phyloP scores from a whole-genome alignment of 2,888 invertebrate genomes.

The Drosophila anomalata region DNA sequence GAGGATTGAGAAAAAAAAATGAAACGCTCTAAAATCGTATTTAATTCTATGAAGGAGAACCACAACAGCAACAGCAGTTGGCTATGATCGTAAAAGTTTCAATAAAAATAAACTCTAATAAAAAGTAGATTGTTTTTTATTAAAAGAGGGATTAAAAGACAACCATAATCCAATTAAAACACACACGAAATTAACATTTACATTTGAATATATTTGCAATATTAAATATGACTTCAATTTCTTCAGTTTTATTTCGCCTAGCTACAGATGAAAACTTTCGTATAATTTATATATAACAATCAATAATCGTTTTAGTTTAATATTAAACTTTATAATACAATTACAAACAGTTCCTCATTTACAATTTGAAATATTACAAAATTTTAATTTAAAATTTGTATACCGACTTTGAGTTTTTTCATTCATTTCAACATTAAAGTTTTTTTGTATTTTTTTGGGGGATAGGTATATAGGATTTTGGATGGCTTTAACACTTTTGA shows the following conservation, averaged over 20 bases:
- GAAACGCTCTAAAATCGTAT: slow-evolving; percentile 36
- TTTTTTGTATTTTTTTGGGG: slow-evolving; percentile 20
- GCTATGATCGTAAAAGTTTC: slow-evolving; percentile 73
- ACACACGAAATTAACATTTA: slow-evolving; percentile 13
- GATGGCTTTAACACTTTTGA: slow-evolving; percentile 29
- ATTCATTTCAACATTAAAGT: slow-evolving; percentile 45
- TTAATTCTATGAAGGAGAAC: slow-evolving; percentile 38
- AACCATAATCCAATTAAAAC: not conserved
- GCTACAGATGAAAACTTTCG: slow-evolving; percentile 70
- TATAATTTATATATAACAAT: slow-evolving; percentile 72
- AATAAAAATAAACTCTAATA: slow-evolving; percentile 75
- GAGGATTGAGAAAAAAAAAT: slow-evolving; percentile 36
- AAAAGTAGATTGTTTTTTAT: slow-evolving; percentile 28
- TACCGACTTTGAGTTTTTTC: slow-evolving; percentile 55
- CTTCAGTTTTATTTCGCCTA: slow-evolving; percentile 57
- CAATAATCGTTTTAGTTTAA: slow-evolving; percentile 52
- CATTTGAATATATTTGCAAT: slow-evolving; percentile 40
- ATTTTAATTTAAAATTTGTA: slow-evolving; percentile 69
- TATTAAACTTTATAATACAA: slow-evolving; percentile 49
- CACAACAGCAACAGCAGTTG: slow-evolving; percentile 56
- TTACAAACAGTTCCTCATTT: slow-evolving; percentile 55
- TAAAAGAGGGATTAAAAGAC: not conserved
- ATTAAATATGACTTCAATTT: slow-evolving; percentile 64
- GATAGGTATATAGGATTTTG: slow-evolving; percentile 27
- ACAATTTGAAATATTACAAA: slow-evolving; percentile 60